Evolutionary conservation across 2,113 vertebrate genomes (phyloP).

Genomic region (Ascaphus truei): DNA sequence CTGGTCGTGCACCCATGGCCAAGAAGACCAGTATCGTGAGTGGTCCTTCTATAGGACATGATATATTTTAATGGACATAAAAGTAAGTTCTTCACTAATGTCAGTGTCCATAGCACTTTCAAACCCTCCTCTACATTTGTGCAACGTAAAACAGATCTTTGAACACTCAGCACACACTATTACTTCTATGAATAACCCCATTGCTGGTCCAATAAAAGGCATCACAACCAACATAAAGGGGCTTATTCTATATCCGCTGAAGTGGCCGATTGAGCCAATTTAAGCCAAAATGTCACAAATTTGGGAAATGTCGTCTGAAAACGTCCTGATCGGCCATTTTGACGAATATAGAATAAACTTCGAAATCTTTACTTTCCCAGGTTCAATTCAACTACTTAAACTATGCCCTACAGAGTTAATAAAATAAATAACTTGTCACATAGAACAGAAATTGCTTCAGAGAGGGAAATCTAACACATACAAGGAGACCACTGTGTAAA

Average conservation of each 20-base stretch:
- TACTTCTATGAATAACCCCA: not conserved
- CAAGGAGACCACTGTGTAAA: not conserved
- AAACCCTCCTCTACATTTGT: not conserved
- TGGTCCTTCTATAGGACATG: too few relatives aligned
- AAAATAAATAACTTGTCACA: constrained; percentile 23
- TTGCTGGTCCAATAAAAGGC: constrained; percentile 25
- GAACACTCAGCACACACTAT: not conserved
- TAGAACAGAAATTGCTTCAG: constrained; percentile 6
- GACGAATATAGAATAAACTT: too few relatives aligned
- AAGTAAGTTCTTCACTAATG: not conserved
- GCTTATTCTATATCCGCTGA: too few relatives aligned
- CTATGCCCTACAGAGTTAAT: constrained; percentile 2
- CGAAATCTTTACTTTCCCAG: constrained; percentile 18
- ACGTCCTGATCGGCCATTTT: too few relatives aligned
- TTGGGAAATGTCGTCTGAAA: too few relatives aligned
- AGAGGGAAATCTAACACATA: not conserved
- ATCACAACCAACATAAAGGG: constrained; percentile 9
- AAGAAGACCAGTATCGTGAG: too few relatives aligned
- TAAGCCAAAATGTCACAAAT: too few relatives aligned
- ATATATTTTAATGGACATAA: not conserved
- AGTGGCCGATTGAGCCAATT: too few relatives aligned
- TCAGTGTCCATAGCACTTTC: not conserved
- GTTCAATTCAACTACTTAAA: constrained; percentile 32
- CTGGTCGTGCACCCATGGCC: not conserved
- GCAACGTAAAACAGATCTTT: not conserved